Evolutionary conservation across 1,140 invertebrate species (phyloP), one percentile per base, ranked within the genome.

Genomic region (Chionoecetes opilio): DNA sequence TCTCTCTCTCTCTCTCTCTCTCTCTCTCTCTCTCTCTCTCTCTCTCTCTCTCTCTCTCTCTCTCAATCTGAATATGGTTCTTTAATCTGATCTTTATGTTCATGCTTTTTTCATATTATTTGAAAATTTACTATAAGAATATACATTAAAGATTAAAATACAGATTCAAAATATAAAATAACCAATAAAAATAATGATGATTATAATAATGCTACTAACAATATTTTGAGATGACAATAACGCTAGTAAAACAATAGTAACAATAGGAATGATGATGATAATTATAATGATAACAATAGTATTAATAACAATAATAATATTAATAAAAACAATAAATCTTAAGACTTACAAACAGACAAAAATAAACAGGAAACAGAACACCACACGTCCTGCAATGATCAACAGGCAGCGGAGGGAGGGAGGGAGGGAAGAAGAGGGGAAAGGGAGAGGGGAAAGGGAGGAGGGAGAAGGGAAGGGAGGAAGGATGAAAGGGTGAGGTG

Each of bases 1-100:
- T 93, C 35, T 84, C 82, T 38, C 75, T 41, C 82, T 84, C 63
- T 82, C 31, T 92, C 37, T 84, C 63, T 84, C n/a, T 85, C 75
- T 82, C 91, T 82, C 91, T 92, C 91, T 82, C 91, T 37, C 75
- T 84, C 53, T 82, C 91, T 82, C 53, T 92, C 91, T 92, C 31
- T 26, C 34, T 38, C 21, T n/a, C 9, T 41, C 38, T 41, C 88
- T 29, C 29, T 29, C 37, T 26, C 21, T 90, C n/a, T 85, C n/a
- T 29, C 82, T 34, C 32, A 8, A n/a, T n/a, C n/a, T n/a, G n/a
- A n/a, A n/a, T n/a, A n/a, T n/a, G n/a, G n/a, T n/a, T n/a, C n/a
- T n/a, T n/a, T n/a, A n/a, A n/a, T n/a, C n/a, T n/a, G n/a, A n/a
- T n/a, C n/a, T n/a, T n/a, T n/a, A n/a, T n/a, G n/a, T n/a, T n/a